A percentile compares a stretch with the other conserved stretches of the same genome.
These are phyloP conservation scores for Zapornia atra DNA, from an alignment of 2,113 vertebrate species.

Conservation along the genomic window DNA sequence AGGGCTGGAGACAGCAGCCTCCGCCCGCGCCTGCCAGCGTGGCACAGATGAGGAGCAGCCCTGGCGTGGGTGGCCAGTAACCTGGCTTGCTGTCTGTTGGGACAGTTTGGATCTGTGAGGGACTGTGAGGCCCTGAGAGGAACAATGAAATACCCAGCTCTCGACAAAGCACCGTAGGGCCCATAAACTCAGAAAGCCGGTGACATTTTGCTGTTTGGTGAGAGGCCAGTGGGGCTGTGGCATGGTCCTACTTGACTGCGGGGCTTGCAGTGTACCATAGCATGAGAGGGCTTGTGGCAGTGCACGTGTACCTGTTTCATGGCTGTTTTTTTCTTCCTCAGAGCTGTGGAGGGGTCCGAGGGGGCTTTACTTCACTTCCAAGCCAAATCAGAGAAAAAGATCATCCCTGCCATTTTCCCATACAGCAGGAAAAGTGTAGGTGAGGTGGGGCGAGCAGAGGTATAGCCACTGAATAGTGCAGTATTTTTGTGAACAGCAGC, in stretches of 20 bases:
- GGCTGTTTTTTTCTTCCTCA: rapidly evolving
- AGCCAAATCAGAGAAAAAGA: background rate
- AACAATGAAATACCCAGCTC: rapidly evolving
- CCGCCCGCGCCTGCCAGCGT: rapidly evolving
- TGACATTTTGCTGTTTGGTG: background rate
- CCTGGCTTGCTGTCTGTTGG: background rate
- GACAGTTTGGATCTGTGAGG: background rate
- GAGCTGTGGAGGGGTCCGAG: background rate
- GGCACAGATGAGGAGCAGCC: rapidly evolving
- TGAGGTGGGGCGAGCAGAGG: background rate
- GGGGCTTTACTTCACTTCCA: background rate
- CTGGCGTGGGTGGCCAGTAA: background rate
- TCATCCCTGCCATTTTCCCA: background rate
- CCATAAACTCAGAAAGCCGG: background rate
- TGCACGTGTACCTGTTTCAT: background rate
- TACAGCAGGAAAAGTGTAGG: background rate
- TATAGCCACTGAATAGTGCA: background rate
- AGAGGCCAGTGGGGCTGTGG: background rate
- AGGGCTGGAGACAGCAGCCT: rapidly evolving
- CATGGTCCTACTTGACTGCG: too few relatives aligned
- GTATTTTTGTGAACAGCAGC: background rate
- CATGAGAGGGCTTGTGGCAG: background rate
- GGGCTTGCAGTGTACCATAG: too few relatives aligned
- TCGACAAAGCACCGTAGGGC: background rate
- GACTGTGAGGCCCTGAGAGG: background rate